Percentiles rank a stretch among this genome's conserved stretches.
phyloP scores from a whole-genome alignment of 2,113 vertebrate genomes.

The Neogobius melanostomus region DNA sequence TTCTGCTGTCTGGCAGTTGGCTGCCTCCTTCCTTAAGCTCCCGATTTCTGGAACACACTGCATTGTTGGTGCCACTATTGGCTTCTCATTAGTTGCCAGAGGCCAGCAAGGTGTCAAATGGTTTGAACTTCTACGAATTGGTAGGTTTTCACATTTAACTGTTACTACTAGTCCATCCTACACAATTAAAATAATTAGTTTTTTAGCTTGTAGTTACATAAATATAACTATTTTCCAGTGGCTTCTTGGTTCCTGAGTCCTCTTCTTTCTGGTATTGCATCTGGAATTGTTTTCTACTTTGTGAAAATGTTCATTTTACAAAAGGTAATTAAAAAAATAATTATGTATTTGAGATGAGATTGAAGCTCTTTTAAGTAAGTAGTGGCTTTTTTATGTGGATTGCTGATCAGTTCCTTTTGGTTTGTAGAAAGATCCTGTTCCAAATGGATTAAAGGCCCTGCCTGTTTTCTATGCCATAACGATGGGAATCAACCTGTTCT shows the following conservation, averaged over 20 bases:
- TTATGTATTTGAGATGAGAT: background rate
- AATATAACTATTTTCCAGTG: slow-evolving; percentile 71
- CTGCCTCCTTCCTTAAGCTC: slow-evolving; percentile 94
- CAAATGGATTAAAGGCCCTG: slow-evolving; percentile 90
- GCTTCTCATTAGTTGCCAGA: slow-evolving; percentile 88
- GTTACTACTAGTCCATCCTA: background rate
- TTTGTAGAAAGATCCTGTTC: slow-evolving; percentile 88
- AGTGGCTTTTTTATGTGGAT: background rate
- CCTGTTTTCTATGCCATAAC: slow-evolving; percentile 94
- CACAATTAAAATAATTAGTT: no score
- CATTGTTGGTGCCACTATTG: slow-evolving; percentile 97
- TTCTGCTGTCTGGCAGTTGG: slow-evolving; percentile 95
- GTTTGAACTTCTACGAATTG: slow-evolving; percentile 89
- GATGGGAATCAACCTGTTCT: slow-evolving; percentile 94
- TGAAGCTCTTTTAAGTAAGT: background rate
- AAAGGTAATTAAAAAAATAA: slow-evolving; percentile 83
- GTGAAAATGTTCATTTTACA: slow-evolving; percentile 87
- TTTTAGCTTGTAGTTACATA: background rate
- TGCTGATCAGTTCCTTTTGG: slow-evolving; percentile 32
- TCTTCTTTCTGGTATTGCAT: slow-evolving; percentile 94
- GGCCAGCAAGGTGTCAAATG: slow-evolving; percentile 88
- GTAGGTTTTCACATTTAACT: slow-evolving; percentile 70
- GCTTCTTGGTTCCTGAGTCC: slow-evolving; percentile 96
- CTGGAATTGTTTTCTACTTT: slow-evolving; percentile 89
- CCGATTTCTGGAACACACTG: slow-evolving; percentile 98